Evolutionary conservation across 2,113 vertebrate species (phyloP).

Genomic region (Marmota monax): DNA sequence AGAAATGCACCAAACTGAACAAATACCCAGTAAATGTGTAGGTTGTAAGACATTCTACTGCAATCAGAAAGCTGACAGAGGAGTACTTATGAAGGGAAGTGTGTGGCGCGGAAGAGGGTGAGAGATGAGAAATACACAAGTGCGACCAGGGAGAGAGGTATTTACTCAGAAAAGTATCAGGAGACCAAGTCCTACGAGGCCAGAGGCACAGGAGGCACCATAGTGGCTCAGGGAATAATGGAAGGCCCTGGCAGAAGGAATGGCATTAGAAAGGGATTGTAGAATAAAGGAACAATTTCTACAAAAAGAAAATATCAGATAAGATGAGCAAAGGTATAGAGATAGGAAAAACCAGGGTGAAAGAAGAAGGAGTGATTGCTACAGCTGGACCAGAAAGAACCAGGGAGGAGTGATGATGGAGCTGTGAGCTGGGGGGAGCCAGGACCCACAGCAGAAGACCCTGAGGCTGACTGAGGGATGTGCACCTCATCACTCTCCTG

Average conservation of each 20-base stretch:
- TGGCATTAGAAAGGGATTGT: background rate
- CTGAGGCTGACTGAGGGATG: no score
- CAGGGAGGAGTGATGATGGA: accelerated
- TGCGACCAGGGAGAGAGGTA: background rate
- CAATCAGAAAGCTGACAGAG: no score
- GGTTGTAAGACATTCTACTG: no score
- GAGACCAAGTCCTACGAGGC: background rate
- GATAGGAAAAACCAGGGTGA: background rate
- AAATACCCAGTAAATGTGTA: background rate
- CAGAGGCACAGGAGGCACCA: background rate
- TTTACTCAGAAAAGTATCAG: background rate
- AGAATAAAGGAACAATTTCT: background rate
- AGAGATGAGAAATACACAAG: background rate
- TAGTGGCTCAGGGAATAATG: background rate
- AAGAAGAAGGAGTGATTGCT: accelerated
- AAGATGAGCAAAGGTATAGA: background rate
- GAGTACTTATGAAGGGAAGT: background rate
- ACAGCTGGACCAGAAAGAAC: background rate
- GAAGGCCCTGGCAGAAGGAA: background rate
- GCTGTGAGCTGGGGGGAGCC: no score
- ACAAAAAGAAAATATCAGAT: background rate
- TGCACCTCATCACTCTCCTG: no score
- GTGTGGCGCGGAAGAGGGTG: accelerated
- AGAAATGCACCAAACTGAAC: background rate
- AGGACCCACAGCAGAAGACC: no score